Evolutionary conservation across 2,888 invertebrate species (phyloP).

Genomic region (Galerucella pusilla): DNA sequence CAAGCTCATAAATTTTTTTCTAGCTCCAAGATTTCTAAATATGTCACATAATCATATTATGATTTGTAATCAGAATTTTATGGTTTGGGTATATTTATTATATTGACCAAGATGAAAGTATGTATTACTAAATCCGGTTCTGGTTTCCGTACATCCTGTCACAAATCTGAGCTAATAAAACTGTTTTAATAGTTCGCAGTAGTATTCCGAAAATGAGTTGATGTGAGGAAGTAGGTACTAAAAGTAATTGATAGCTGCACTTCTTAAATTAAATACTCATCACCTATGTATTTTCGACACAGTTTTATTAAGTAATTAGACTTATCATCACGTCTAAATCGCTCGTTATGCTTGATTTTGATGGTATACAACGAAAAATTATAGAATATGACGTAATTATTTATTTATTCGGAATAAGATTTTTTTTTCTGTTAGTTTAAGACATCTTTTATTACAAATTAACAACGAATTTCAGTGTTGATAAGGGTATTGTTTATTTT

Average conservation of each 20-base stretch:
- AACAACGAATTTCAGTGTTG: too few relatives aligned
- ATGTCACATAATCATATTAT: too few relatives aligned
- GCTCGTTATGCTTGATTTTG: neutral
- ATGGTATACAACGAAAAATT: neutral
- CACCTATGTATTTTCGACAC: neutral
- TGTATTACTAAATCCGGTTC: neutral
- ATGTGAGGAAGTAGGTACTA: constrained; percentile 7
- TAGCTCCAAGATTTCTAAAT: too few relatives aligned
- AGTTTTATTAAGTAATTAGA: neutral
- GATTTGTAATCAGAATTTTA: too few relatives aligned
- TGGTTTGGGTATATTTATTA: too few relatives aligned
- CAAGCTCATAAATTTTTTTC: too few relatives aligned
- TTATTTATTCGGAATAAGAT: neutral
- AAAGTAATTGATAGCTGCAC: constrained; percentile 7
- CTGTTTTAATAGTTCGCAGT: constrained; percentile 24
- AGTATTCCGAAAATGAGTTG: constrained; percentile 22
- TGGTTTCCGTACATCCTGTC: constrained; percentile 22
- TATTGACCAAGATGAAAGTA: too few relatives aligned
- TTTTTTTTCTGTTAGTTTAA: too few relatives aligned
- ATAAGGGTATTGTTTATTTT: too few relatives aligned
- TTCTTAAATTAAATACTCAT: constrained; percentile 2
- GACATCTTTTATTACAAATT: too few relatives aligned
- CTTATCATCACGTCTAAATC: neutral
- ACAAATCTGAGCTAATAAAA: constrained; percentile 18
- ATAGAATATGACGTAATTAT: neutral